Evolutionary conservation across 2,113 vertebrate genomes (phyloP).

Genomic region (Sula dactylatra): DNA sequence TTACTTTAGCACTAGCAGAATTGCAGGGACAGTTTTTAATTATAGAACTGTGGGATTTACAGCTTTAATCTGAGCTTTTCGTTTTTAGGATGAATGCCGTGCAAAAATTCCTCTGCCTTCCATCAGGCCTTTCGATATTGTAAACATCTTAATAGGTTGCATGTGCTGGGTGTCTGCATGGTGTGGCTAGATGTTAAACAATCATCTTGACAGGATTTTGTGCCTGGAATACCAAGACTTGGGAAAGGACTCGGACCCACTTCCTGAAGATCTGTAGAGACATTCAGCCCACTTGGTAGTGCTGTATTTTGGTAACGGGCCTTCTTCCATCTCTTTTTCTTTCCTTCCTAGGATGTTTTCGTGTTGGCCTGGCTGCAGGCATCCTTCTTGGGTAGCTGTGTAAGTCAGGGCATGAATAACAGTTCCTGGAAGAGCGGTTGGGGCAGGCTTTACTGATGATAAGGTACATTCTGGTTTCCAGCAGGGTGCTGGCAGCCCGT

Average conservation of each 20-base stretch:
- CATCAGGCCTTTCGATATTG: neutral
- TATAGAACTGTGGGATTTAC: neutral
- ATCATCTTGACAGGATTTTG: neutral
- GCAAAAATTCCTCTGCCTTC: neutral
- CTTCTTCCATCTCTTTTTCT: neutral
- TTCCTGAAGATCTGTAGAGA: neutral
- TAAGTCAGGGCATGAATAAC: neutral
- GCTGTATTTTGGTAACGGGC: neutral
- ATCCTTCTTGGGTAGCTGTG: neutral
- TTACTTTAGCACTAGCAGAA: neutral
- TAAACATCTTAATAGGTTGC: slow-evolving; percentile 24
- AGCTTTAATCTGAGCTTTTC: neutral
- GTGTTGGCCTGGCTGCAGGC: neutral
- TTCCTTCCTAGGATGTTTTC: neutral
- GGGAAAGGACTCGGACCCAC: neutral
- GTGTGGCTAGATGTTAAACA: neutral
- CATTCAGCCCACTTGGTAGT: neutral
- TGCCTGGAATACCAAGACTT: neutral
- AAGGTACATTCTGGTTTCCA: neutral
- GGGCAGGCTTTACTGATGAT: neutral
- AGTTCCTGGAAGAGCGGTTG: neutral
- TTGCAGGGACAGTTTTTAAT: neutral
- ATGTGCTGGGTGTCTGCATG: neutral
- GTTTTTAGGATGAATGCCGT: neutral
- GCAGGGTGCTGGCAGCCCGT: neutral